Percentiles rank a stretch among this genome's conserved stretches.
Evolutionary conservation across 2,888 invertebrate genomes (phyloP).

Genomic region (Corythucha ciliata): DNA sequence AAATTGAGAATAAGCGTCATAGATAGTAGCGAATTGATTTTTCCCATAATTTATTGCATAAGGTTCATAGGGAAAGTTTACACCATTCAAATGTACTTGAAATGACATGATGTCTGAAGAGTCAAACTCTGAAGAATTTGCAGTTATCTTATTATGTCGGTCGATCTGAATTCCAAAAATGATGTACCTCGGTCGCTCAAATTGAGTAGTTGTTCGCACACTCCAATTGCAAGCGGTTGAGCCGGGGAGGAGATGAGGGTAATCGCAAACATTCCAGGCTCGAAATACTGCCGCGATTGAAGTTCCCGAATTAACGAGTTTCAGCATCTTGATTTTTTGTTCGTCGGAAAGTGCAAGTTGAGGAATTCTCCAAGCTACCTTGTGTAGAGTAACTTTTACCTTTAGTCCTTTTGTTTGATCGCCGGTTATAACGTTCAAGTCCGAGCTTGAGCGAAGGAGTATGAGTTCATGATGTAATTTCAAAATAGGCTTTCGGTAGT

Average conservation of each 20-base stretch:
- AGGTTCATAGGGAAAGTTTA: slow-evolving; percentile 6
- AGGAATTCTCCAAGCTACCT: slow-evolving; percentile 34
- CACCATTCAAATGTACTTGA: slow-evolving; percentile 3
- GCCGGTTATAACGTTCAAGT: background rate
- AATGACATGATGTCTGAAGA: background rate
- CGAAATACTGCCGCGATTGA: too few species aligned
- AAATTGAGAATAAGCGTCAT: background rate
- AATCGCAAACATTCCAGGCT: too few species aligned
- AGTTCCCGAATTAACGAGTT: slow-evolving; percentile 3
- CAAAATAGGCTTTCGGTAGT: too few species aligned
- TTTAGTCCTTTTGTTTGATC: slow-evolving; percentile 5
- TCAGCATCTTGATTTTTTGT: slow-evolving; percentile 29
- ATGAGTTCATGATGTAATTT: too few species aligned
- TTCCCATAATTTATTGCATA: background rate
- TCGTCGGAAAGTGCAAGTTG: slow-evolving; percentile 32
- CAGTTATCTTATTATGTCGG: slow-evolving; percentile 5
- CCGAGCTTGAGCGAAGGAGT: background rate
- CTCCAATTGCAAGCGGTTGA: slow-evolving; percentile 1
- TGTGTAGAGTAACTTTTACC: slow-evolving; percentile 27
- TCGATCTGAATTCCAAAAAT: slow-evolving; percentile 1
- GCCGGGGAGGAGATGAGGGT: background rate
- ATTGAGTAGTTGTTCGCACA: background rate
- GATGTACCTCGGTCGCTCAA: background rate
- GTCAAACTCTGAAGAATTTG: background rate
- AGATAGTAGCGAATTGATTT: background rate